A percentile compares a stretch with the other conserved stretches of the same genome.
Conservation (phyloP, 1,140 invertebrate genomes). For the Procambarus clarkii region DNA sequence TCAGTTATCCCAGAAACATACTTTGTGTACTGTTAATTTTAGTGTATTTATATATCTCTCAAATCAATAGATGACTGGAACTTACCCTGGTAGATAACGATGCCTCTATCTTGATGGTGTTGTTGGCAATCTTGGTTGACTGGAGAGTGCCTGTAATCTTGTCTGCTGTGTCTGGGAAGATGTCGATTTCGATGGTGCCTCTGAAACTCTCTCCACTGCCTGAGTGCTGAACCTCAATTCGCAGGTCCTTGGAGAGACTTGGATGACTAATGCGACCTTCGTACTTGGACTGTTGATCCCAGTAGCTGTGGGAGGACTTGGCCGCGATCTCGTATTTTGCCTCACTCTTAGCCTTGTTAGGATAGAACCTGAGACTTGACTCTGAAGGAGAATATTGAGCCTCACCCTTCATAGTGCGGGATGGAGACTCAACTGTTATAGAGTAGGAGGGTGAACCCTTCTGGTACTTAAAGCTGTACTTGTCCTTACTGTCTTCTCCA, state of each 20-base stretch:
- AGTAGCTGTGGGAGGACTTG: background rate
- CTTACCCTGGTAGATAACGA: slow-evolving; percentile 28
- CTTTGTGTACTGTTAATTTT: background rate
- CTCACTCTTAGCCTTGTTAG: too few species aligned
- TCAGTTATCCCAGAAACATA: too few species aligned
- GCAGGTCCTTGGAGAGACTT: background rate
- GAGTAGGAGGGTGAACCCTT: background rate
- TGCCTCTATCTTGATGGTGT: slow-evolving; percentile 43
- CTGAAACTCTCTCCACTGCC: background rate
- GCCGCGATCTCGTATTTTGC: background rate
- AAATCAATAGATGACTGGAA: background rate
- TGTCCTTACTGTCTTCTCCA: too few species aligned
- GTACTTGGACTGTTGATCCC: background rate
- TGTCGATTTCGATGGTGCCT: slow-evolving; percentile 39
- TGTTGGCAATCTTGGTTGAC: slow-evolving; percentile 18
- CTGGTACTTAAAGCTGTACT: too few species aligned
- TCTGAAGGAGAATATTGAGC: background rate
- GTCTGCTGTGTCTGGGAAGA: slow-evolving; percentile 37
- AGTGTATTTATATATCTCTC: background rate
- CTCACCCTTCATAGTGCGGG: too few species aligned
- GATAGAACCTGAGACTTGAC: too few species aligned
- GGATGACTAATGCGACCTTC: slow-evolving; percentile 27
- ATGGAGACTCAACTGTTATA: background rate
- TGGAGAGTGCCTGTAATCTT: slow-evolving; percentile 24
- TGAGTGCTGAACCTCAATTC: slow-evolving; percentile 2